Evolutionary conservation across 2,888 invertebrate species (phyloP).

Genomic region (Andrena camellia): DNA sequence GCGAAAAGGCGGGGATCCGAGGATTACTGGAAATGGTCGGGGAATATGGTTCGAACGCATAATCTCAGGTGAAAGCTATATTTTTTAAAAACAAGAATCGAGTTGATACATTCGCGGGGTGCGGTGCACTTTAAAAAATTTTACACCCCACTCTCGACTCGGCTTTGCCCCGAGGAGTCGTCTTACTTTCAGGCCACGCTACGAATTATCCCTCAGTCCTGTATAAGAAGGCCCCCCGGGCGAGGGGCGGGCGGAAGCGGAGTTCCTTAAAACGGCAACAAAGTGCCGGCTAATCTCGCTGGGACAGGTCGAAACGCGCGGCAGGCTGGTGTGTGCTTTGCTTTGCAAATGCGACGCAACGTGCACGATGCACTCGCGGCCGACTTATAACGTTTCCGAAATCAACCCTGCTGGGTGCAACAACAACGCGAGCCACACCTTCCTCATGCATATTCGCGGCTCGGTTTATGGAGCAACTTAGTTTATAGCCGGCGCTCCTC

Average conservation of each 20-base stretch:
- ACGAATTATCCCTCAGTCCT: conserved; percentile 1
- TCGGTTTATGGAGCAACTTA: conserved; percentile 73
- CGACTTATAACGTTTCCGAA: conserved; percentile 80
- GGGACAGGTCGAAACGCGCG: conserved; percentile 41
- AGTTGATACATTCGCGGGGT: too few relatives aligned
- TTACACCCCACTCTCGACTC: not conserved
- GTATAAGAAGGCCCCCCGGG: not conserved
- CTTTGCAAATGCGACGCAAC: conserved; percentile 79
- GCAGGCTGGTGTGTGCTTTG: conserved; percentile 65
- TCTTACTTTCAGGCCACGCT: not conserved
- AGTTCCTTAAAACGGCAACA: conserved; percentile 53
- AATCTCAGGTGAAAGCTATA: too few relatives aligned
- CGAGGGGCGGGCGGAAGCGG: conserved; percentile 5
- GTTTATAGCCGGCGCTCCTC: conserved; percentile 69
- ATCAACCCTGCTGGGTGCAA: conserved; percentile 72
- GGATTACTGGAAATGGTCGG: too few relatives aligned
- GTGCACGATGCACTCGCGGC: conserved; percentile 74
- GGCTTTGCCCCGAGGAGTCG: not conserved
- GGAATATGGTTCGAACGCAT: too few relatives aligned
- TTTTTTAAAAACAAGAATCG: too few relatives aligned
- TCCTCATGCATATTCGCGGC: conserved; percentile 82
- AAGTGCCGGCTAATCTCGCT: conserved; percentile 53
- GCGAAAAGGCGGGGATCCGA: too few relatives aligned
- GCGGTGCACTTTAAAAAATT: too few relatives aligned
- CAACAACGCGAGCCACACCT: conserved; percentile 76